Conservation (phyloP, 1,140 invertebrate genomes). For the Tetranychus urticae region DNA sequence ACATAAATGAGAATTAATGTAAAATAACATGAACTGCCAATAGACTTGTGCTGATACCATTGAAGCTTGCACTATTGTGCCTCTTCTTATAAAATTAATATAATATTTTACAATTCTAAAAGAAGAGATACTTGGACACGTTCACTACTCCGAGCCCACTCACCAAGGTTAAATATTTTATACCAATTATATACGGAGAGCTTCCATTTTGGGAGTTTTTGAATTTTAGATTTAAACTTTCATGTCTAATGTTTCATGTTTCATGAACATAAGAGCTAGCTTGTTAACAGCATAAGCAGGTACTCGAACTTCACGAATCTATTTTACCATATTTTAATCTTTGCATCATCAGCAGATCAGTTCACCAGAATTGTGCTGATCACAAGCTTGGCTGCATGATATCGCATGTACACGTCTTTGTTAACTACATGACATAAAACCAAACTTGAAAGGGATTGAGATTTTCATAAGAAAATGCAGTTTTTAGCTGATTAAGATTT, state of each 20-base stretch:
- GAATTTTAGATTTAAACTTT: slow-evolving; percentile 90
- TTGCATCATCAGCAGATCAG: slow-evolving; percentile 95
- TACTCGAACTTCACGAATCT: slow-evolving; percentile 71
- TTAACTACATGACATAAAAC: slow-evolving; percentile 98
- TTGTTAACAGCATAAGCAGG: slow-evolving; percentile 98
- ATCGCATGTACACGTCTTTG: slow-evolving; percentile 98
- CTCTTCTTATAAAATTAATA: slow-evolving; percentile 51
- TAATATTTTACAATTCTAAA: slow-evolving; percentile 88
- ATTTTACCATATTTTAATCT: slow-evolving; percentile 98
- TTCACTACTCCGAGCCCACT: slow-evolving; percentile 85
- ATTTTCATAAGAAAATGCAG: no score
- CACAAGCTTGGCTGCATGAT: slow-evolving; percentile 90
- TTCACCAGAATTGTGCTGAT: slow-evolving; percentile 82
- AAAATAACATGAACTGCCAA: slow-evolving; percentile 37
- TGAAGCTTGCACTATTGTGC: slow-evolving; percentile 90
- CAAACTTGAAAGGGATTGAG: background rate
- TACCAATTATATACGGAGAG: slow-evolving; percentile 21
- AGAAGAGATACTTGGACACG: slow-evolving; percentile 82
- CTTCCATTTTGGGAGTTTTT: slow-evolving; percentile 22
- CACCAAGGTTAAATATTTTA: slow-evolving; percentile 85
- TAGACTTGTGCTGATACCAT: slow-evolving; percentile 99
- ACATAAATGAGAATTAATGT: slow-evolving; percentile 3
- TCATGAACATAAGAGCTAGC: slow-evolving; percentile 56
- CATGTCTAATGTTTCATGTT: slow-evolving; percentile 97
- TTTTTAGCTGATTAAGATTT: no score